These are phyloP conservation scores for Nymphalis io DNA, from an alignment of 1,140 invertebrate species.

Conservation along the genomic window DNA sequence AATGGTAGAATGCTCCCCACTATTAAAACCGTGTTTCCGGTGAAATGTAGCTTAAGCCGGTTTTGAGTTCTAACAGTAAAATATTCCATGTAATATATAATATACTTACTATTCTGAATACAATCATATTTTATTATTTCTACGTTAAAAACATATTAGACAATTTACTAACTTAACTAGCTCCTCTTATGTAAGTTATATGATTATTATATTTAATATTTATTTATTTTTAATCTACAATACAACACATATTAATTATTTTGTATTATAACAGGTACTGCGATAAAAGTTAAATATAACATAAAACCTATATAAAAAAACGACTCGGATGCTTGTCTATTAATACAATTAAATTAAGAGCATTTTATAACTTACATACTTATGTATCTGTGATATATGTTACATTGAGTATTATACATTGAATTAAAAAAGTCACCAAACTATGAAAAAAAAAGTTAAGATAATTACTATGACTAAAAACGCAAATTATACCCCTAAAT, in stretches of 20 bases:
- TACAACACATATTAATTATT: neutral
- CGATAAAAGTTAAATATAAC: neutral
- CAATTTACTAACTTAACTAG: neutral
- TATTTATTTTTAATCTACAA: neutral
- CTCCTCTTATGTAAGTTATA: neutral
- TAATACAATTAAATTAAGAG: neutral
- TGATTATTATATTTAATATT: neutral
- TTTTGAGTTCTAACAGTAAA: neutral
- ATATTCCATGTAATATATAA: neutral
- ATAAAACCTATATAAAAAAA: neutral
- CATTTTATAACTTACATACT: neutral
- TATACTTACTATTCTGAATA: neutral
- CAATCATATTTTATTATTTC: neutral
- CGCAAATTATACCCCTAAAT: no score
- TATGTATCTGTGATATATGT: neutral
- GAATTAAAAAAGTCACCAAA: no score
- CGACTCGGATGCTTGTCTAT: no score
- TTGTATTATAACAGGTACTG: slow-evolving; percentile 9
- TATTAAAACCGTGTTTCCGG: no score
- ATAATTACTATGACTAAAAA: no score
- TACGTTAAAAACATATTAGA: neutral
- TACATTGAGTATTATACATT: no score
- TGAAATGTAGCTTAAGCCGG: no score
- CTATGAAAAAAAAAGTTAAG: no score
- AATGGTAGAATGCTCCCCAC: no score